Conservation (phyloP, 2,888 invertebrate species). For the Augochlorella aurata region DNA sequence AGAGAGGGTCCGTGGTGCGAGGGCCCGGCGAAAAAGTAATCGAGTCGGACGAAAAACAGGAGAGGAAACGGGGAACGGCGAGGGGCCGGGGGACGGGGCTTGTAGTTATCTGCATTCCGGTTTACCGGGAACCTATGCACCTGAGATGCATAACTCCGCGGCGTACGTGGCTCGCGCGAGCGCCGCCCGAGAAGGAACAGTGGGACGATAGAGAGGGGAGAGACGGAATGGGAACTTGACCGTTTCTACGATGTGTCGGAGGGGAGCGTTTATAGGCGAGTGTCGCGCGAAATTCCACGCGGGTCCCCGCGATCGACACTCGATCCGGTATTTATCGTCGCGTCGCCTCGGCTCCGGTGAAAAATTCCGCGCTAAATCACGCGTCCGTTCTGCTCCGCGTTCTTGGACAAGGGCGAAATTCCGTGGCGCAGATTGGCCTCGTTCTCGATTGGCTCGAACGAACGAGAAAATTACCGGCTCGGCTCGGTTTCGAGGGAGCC, state of each 20-base stretch:
- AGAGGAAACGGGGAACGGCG: slow-evolving; percentile 42
- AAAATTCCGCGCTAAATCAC: slow-evolving; percentile 31
- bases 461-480: slow-evolving; percentile 11
- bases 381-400: not conserved
- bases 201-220: slow-evolving; percentile 3
- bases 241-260: slow-evolving; percentile 46
- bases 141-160: slow-evolving; percentile 73
- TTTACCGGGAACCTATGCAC: slow-evolving; percentile 75
- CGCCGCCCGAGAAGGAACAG: slow-evolving; percentile 5
- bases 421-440: not conserved
- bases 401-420: slow-evolving; percentile 1
- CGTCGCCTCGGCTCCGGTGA: not conserved
- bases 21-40: slow-evolving; percentile 61
- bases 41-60: slow-evolving; percentile 62
- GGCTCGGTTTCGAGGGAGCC: not conserved
- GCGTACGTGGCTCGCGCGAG: slow-evolving; percentile 26
- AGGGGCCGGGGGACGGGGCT: slow-evolving; percentile 54
- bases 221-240: slow-evolving; percentile 40
- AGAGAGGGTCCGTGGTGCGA: not conserved
- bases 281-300: slow-evolving; percentile 51
- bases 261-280: slow-evolving; percentile 39
- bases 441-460: slow-evolving; percentile 9
- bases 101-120: slow-evolving; percentile 77
- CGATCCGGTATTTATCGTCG: slow-evolving; percentile 43
- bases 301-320: slow-evolving; percentile 20